Conservation (phyloP, 2,113 vertebrate species). For the Kobus ellipsiprymnus region DNA sequence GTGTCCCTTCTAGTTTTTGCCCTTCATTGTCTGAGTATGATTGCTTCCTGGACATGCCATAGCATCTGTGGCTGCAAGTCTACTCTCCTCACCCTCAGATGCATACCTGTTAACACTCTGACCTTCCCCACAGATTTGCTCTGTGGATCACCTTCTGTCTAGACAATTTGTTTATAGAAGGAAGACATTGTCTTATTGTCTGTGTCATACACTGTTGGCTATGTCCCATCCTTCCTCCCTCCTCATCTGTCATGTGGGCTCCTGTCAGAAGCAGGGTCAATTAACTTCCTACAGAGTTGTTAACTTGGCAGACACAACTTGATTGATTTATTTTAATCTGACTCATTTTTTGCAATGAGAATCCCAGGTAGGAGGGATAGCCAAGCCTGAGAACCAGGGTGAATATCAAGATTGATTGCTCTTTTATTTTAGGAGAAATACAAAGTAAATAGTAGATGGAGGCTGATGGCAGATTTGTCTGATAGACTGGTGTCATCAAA, state of each 20-base stretch:
- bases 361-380: constrained; percentile 30
- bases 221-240: not conserved
- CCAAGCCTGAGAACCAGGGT: not conserved
- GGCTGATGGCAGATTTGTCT: constrained; percentile 30
- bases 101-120: constrained; percentile 62
- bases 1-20: not conserved
- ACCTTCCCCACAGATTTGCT: constrained; percentile 33
- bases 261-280: constrained; percentile 55
- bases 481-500: constrained; percentile 15
- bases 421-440: constrained; percentile 54
- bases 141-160: not conserved
- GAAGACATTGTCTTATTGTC: constrained; percentile 11
- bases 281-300: constrained; percentile 67
- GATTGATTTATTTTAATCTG: constrained; percentile 66
- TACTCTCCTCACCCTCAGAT: constrained; percentile 16
- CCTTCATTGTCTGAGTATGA: not conserved
- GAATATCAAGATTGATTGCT: constrained; percentile 44
- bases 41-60: constrained; percentile 33
- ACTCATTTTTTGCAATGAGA: constrained; percentile 40
- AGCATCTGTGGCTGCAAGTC: constrained; percentile 24
- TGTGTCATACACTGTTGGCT: not conserved
- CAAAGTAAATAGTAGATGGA: constrained; percentile 32
- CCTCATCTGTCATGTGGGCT: constrained; percentile 61
- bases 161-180: constrained; percentile 31
- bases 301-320: constrained; percentile 57